A percentile compares a stretch with the other conserved stretches of the same genome.
phyloP scores from a whole-genome alignment of 2,888 invertebrate species.

The Cephus nigrinus region DNA sequence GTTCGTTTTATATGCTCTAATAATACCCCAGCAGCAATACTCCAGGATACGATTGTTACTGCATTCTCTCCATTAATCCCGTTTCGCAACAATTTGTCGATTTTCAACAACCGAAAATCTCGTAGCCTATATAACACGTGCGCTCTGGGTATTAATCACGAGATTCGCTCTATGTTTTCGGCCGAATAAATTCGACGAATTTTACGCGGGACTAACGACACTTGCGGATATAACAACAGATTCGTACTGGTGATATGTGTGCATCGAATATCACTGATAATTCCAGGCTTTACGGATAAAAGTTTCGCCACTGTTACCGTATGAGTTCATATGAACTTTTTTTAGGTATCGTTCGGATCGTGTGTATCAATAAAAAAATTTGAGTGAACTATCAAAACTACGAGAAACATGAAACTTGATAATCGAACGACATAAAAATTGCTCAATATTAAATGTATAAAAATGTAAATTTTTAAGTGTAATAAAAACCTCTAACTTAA shows the following conservation, averaged over 20 bases:
- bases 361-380: background rate
- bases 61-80: background rate
- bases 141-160: background rate
- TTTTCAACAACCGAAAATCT: background rate
- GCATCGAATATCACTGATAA: background rate
- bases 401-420: background rate
- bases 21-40: background rate
- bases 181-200: background rate
- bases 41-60: background rate
- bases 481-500: background rate
- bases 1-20: background rate
- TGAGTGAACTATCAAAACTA: background rate
- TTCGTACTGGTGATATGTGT: background rate
- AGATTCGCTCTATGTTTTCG: background rate
- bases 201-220: background rate
- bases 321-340: background rate
- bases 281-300: background rate
- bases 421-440: background rate
- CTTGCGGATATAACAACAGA: background rate
- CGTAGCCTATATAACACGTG: background rate
- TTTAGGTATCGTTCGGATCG: background rate
- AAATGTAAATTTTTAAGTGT: background rate
- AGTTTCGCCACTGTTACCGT: background rate
- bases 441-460: background rate
- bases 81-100: background rate